Evolutionary conservation across 2,888 invertebrate genomes (phyloP), one percentile per base, ranked within the genome.

Genomic region (Agonum fuliginosum): DNA sequence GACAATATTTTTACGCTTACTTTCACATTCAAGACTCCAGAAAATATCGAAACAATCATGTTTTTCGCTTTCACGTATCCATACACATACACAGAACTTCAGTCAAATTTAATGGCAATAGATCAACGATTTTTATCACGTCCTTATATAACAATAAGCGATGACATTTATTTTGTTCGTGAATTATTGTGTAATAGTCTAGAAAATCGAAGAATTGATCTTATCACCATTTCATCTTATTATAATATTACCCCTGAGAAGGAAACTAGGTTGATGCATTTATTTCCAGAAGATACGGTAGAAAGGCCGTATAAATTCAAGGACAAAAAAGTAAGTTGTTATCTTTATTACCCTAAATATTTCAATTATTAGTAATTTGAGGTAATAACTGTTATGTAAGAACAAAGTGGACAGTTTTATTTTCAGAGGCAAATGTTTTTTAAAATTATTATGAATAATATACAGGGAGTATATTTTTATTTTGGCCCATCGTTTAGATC

Each of bases 21-120:
- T 80, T 95, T 95, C 87, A 91, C 91, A 84, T 93, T 91, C 85
- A 89, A 90, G 20, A 91, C 93, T 14, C 90, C 91, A 75, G 95
- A 93, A 82, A 95, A 92, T 87, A 82, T 88, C 1, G 91, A 92
- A 79, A 92, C 93, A 17, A 91, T 93, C 2, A 93, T 93, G 4
- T 97, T 95, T 87, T 95, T 97, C 87, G 96, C 97, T 0, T 97
- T 97, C 87, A 96, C 96, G 3, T 97, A 94, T 86, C 97, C 97
- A 1, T 97, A 93, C 87, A 93, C 96, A 0, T 97, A 95, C 84
- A 90, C 91, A 0, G 96, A 97, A 82, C 89, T 95, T 70, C 94
- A 95, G 86, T 91, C 92, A 79, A 90, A 92, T 82, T 87, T 97
- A 22, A 90, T 89, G 80, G 90, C 89, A 65, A 90, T 95, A 58